Conservation (phyloP, 30 jellyfish, hydroid and myxozoan genomes). For the Pseudorhiza aurosa region DNA sequence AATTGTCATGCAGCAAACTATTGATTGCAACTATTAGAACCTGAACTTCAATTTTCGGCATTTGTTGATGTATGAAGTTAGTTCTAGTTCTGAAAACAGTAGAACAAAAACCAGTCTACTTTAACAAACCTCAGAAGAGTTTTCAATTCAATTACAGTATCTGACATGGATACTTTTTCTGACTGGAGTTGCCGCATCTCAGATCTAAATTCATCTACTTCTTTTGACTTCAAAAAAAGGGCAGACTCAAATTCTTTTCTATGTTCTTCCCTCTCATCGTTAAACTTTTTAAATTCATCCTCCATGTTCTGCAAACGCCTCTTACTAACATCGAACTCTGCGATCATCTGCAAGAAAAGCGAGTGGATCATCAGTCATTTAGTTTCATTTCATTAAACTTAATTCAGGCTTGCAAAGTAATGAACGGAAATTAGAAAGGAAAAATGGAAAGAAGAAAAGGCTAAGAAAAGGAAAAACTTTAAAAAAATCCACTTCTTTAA, state of each 20-base stretch:
- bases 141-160: constrained; percentile 40
- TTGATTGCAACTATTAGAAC: too few relatives aligned
- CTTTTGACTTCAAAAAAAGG: not conserved
- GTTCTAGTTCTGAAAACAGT: too few relatives aligned
- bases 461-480: too few relatives aligned
- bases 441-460: too few relatives aligned
- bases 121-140: constrained; percentile 21
- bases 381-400: too few relatives aligned
- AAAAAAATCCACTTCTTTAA: too few relatives aligned
- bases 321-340: not conserved
- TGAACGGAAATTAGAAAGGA: too few relatives aligned
- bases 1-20: too few relatives aligned
- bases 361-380: too few relatives aligned
- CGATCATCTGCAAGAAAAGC: constrained; percentile 1
- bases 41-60: too few relatives aligned
- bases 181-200: not conserved
- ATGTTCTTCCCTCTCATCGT: not conserved
- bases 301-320: not conserved
- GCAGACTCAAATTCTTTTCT: not conserved
- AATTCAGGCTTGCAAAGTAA: too few relatives aligned
- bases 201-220: not conserved
- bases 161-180: constrained; percentile 36
- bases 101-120: not conserved
- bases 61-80: too few relatives aligned
- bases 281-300: not conserved